These are phyloP conservation scores for Holotrichia oblita DNA, from an alignment of 1,140 invertebrate species.

Conservation along the genomic window DNA sequence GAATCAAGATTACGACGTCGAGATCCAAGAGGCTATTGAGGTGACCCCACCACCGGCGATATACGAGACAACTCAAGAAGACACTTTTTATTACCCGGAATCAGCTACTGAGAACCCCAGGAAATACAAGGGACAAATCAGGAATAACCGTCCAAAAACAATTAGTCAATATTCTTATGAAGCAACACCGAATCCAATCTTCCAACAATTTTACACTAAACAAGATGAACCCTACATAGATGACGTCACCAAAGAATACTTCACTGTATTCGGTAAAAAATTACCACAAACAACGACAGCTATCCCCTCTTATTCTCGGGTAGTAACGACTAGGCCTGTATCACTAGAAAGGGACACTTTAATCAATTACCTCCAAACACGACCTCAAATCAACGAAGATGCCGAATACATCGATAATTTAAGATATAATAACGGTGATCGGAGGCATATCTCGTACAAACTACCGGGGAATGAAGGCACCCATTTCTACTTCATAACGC, in stretches of 20 bases:
- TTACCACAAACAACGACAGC: slow-evolving; percentile 66
- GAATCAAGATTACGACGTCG: slow-evolving; percentile 69
- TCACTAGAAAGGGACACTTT: slow-evolving; percentile 69
- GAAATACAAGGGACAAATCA: slow-evolving; percentile 37
- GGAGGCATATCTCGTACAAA: slow-evolving; percentile 71
- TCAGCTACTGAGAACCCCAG: slow-evolving; percentile 23
- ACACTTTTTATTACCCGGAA: slow-evolving; percentile 16
- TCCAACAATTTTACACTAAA: slow-evolving; percentile 75
- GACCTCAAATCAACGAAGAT: slow-evolving; percentile 71
- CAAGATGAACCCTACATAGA: slow-evolving; percentile 76
- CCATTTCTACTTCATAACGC: slow-evolving; percentile 81
- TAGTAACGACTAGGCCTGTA: slow-evolving; percentile 46
- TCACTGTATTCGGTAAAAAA: slow-evolving; percentile 79
- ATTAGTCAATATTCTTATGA: slow-evolving; percentile 55
- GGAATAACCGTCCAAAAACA: slow-evolving; percentile 42
- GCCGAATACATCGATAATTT: slow-evolving; percentile 69
- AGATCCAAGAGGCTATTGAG: slow-evolving; percentile 59
- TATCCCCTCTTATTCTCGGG: slow-evolving; percentile 45
- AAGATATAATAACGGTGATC: background rate
- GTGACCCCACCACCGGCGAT: slow-evolving; percentile 51
- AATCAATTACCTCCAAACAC: slow-evolving; percentile 69
- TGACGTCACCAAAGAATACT: slow-evolving; percentile 80
- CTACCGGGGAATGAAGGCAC: slow-evolving; percentile 73
- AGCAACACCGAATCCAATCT: slow-evolving; percentile 70
- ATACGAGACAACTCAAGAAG: slow-evolving; percentile 35